A percentile compares a stretch with the other conserved stretches of the same genome.
Conservation (phyloP, 2,113 vertebrate genomes). For the Alethe castanea region DNA sequence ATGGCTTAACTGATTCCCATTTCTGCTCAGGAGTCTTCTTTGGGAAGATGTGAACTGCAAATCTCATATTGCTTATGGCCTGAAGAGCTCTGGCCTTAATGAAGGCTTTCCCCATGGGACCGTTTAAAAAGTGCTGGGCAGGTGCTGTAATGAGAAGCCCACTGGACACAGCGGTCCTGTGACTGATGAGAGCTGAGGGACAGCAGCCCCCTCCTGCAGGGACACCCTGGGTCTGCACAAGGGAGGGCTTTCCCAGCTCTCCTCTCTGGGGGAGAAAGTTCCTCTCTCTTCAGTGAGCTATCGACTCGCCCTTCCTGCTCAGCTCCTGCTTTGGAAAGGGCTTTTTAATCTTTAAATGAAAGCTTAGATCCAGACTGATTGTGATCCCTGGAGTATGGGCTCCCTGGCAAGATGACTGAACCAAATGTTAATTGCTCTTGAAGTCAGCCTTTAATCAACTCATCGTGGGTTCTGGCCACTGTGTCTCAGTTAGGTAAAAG, state of each 20-base stretch:
- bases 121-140: neutral
- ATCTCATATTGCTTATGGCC: neutral
- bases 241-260: neutral
- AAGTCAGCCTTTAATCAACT: slow-evolving; percentile 50
- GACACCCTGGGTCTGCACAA: rapidly evolving
- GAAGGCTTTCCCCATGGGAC: neutral
- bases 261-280: neutral
- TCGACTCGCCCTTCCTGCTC: neutral
- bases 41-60: neutral
- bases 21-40: neutral
- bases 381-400: neutral
- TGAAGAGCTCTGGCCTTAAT: neutral
- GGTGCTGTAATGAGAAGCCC: neutral
- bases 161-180: neutral
- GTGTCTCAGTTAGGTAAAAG: neutral
- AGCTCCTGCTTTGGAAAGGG: neutral
- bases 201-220: neutral
- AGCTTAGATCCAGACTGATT: slow-evolving; percentile 8
- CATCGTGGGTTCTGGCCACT: neutral
- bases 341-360: slow-evolving; percentile 38
- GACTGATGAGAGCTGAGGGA: neutral
- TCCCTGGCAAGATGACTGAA: slow-evolving; percentile 45
- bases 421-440: slow-evolving; percentile 47
- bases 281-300: neutral
- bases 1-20: neutral